phyloP scores from a whole-genome alignment of 2,797 vertebrate genomes.

The Jordanella pulchra region DNA sequence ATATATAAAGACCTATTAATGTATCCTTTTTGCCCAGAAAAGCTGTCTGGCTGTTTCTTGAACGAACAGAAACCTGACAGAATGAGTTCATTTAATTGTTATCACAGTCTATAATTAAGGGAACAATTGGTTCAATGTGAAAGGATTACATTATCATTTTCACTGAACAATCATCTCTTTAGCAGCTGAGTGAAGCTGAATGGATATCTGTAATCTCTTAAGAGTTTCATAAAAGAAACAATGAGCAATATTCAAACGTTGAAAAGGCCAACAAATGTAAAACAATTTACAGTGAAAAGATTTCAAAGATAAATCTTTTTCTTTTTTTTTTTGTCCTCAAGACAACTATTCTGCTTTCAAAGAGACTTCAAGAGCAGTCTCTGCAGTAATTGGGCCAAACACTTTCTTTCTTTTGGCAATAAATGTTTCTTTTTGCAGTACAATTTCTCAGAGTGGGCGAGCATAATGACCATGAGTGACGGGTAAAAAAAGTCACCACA shows the following conservation, averaged over 20 bases:
- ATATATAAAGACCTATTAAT: conserved; percentile 20
- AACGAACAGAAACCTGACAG: conserved; percentile 54
- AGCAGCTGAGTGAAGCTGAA: conserved; percentile 65
- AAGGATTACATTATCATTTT: conserved; percentile 68
- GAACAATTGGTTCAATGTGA: conserved; percentile 62
- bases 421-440: conserved; percentile 72
- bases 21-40: conserved; percentile 17
- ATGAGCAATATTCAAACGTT: conserved; percentile 55
- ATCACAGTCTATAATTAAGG: conserved; percentile 72
- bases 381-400: conserved; percentile 75
- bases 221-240: conserved; percentile 57
- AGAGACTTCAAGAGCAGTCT: conserved; percentile 59
- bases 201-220: conserved; percentile 62
- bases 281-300: conserved; percentile 52
- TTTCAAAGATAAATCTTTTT: conserved; percentile 64
- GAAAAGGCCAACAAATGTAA: conserved; percentile 52
- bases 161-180: conserved; percentile 55
- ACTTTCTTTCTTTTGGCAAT: conserved; percentile 77
- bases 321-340: conserved; percentile 73
- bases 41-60: conserved; percentile 16
- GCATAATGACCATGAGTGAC: conserved; percentile 79
- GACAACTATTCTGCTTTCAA: conserved; percentile 73
- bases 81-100: conserved; percentile 63
- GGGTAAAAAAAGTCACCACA: conserved; percentile 77
- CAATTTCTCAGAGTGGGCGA: conserved; percentile 68